Evolutionary conservation across 2,113 vertebrate species (phyloP), one percentile per base, ranked within the genome.

Genomic region (Athene cunicularia): DNA sequence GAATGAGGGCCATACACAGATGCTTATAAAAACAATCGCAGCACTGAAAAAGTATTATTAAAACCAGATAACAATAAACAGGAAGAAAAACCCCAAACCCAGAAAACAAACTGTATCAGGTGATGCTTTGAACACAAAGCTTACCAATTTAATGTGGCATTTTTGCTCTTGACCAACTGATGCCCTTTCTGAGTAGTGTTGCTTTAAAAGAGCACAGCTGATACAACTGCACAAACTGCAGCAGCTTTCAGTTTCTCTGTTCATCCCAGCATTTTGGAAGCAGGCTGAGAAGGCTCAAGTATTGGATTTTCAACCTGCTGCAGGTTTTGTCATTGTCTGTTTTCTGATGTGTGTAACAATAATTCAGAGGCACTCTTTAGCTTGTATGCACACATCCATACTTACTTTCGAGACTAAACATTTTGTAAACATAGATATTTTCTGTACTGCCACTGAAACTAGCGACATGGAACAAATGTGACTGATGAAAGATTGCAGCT

Each of bases 401-500:
- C 74, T 94, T 87, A 75, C 64, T 90, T 96, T 85, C 6, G 12
- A 87, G 72, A 88, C 75, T 95, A 84, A 23, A 32, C 39, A 47
- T 56, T 68, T 64, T 96, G 92, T 94, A 96, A 96, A 91, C 77
- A 52, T 50, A 73, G 45, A 2, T 93, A 80, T 68, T 68, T 92
- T 70, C 58, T 58, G 60, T 41, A 59, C 52, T 60, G 35, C 66
- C 28, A 43, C 50, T 86, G 80, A 80, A 91, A 53, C 96, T 97
- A 98, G 88, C 35, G 98, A 97, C 98, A 98, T 8, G 98, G 97
- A 88, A 98, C 98, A 94, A 98, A 99, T 5, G 98, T 97, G 1
- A 97, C 98, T 5, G 98, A 97, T 1, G 98, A 98, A 27, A 99
- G 98, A 59, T 97, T 98, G 86, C 97, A 98, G 71, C 94, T 98